Evolutionary conservation across 2,888 invertebrate species (phyloP).

Genomic region (Lepeophtheirus nordmannii): DNA sequence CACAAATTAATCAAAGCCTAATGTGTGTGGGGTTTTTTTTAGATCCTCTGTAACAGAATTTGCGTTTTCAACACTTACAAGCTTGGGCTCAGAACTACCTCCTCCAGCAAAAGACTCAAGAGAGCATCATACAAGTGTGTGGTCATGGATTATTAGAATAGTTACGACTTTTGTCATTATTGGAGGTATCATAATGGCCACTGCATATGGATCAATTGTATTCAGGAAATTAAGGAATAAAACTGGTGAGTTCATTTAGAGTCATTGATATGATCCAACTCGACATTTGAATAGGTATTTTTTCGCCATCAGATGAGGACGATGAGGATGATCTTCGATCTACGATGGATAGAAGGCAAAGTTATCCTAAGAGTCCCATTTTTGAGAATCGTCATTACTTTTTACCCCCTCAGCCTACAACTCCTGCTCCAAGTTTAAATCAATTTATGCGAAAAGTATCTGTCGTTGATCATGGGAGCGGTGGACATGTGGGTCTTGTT

Average conservation of each 20-base stretch:
- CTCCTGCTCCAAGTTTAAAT: neutral
- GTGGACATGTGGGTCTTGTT: neutral
- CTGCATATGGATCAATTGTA: neutral
- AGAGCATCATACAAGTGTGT: neutral
- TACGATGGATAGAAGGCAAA: slow-evolving; percentile 1
- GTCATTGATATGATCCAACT: neutral
- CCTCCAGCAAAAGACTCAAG: neutral
- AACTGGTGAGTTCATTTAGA: neutral
- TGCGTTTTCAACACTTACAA: neutral
- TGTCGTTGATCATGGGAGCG: neutral
- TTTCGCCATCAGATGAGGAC: neutral
- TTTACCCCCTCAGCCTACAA: neutral
- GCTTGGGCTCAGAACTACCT: neutral
- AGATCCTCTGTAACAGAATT: neutral
- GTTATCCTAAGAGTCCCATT: slow-evolving; percentile 1
- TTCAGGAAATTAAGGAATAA: neutral
- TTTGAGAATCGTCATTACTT: slow-evolving; percentile 5
- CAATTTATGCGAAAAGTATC: neutral
- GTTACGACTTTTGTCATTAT: neutral
- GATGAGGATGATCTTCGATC: neutral
- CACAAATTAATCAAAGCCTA: no score
- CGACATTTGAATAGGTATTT: neutral
- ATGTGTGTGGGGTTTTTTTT: no score
- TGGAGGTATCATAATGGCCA: neutral
- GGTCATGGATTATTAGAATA: neutral